Percentiles rank a stretch among this genome's conserved stretches.
Evolutionary conservation across 2,888 invertebrate species (phyloP).

Genomic region (Xanthostigma xanthostigma): DNA sequence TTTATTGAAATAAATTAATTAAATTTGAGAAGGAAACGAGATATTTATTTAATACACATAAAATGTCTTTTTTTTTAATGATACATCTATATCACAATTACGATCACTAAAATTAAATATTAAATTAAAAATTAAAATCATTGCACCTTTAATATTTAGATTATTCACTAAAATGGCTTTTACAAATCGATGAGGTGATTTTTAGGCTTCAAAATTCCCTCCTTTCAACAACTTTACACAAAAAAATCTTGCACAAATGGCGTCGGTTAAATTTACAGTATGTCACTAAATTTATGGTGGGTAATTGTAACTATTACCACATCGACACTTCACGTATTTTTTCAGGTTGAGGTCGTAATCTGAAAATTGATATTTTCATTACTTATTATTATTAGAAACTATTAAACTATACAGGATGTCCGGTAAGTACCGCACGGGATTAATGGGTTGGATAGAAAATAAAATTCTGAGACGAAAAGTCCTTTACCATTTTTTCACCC

Average conservation of each 20-base stretch:
- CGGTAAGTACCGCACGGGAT: no score
- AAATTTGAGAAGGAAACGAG: no score
- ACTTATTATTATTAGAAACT: no score
- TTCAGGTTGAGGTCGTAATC: conserved; percentile 35
- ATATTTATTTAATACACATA: no score
- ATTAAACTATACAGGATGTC: no score
- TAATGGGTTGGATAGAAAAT: no score
- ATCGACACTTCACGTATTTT: conserved; percentile 35
- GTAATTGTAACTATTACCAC: conserved; percentile 29
- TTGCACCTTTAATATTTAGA: not conserved
- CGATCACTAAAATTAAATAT: not conserved
- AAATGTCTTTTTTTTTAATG: not conserved
- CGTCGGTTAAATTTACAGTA: not conserved
- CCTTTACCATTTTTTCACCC: no score
- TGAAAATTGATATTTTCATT: conserved; percentile 17
- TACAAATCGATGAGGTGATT: not conserved
- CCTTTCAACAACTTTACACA: no score
- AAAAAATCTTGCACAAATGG: not conserved
- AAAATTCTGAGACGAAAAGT: no score
- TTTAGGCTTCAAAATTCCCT: no score
- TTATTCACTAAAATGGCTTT: not conserved
- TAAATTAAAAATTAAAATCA: not conserved
- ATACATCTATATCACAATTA: conserved; percentile 1
- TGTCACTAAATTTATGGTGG: not conserved
- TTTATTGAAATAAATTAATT: no score